phyloP scores from a whole-genome alignment of 1,140 invertebrate species.

The Branchinecta lynchi region DNA sequence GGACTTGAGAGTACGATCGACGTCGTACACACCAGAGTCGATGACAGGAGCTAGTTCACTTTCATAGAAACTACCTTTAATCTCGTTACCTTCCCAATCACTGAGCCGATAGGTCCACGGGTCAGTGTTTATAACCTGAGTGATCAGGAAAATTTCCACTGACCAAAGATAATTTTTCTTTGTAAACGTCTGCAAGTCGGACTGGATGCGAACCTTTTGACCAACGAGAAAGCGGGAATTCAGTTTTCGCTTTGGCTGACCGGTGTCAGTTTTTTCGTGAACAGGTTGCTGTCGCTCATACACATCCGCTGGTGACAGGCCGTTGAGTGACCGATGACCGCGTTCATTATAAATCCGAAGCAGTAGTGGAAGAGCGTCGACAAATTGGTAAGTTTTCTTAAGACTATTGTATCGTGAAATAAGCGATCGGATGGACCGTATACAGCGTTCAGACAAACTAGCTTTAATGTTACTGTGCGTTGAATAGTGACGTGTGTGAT shows the following conservation, averaged over 20 bases:
- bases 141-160: neutral
- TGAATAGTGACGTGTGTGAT: neutral
- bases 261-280: neutral
- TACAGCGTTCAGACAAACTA: neutral
- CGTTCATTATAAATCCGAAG: neutral
- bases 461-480: neutral
- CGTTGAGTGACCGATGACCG: neutral
- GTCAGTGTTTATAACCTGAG: neutral
- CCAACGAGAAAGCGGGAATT: neutral
- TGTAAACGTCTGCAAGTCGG: neutral
- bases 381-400: neutral
- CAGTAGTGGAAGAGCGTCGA: neutral
- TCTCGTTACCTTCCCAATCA: neutral
- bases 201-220: neutral
- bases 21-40: neutral
- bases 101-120: neutral
- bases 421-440: neutral
- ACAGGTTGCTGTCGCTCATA: neutral
- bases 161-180: neutral
- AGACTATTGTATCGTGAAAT: neutral
- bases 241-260: neutral
- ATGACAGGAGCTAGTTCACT: neutral
- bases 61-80: neutral
- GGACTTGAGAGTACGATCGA: neutral
- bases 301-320: neutral